Conservation (phyloP, 2,797 vertebrate genomes). For the Scyliorhinus canicula region DNA sequence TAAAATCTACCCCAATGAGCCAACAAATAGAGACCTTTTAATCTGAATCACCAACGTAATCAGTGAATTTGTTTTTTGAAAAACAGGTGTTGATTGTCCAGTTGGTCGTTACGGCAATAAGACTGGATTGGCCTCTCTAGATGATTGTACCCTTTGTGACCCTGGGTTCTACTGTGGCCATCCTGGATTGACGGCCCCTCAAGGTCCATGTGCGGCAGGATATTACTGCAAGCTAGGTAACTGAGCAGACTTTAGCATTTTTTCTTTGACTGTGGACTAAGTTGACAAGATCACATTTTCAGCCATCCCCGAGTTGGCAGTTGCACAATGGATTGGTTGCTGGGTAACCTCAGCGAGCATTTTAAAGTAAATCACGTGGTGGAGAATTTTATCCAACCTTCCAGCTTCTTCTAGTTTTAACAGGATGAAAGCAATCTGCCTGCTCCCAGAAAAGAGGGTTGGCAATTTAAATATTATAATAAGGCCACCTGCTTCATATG, state of each 20-base stretch:
- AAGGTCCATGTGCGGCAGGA: slow-evolving; percentile 7
- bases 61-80: not conserved
- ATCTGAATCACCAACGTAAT: not conserved
- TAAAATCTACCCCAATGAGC: not conserved
- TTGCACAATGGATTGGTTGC: not conserved
- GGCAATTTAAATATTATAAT: too few species aligned
- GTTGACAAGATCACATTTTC: not conserved
- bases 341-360: not conserved
- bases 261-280: not conserved
- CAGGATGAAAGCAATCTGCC: too few species aligned
- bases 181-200: not conserved
- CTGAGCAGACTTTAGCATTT: not conserved
- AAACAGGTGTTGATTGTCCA: slow-evolving; percentile 7
- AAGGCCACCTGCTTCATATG: too few species aligned
- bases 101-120: not conserved
- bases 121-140: not conserved
- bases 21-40: not conserved
- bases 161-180: not conserved
- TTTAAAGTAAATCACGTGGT: not conserved
- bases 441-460: too few species aligned
- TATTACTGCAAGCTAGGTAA: slow-evolving; percentile 19
- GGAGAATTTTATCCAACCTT: too few species aligned
- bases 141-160: not conserved
- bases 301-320: too few species aligned
- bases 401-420: too few species aligned